Evolutionary conservation across 1,140 invertebrate genomes (phyloP).

Genomic region (Habropoda laboriosa): DNA sequence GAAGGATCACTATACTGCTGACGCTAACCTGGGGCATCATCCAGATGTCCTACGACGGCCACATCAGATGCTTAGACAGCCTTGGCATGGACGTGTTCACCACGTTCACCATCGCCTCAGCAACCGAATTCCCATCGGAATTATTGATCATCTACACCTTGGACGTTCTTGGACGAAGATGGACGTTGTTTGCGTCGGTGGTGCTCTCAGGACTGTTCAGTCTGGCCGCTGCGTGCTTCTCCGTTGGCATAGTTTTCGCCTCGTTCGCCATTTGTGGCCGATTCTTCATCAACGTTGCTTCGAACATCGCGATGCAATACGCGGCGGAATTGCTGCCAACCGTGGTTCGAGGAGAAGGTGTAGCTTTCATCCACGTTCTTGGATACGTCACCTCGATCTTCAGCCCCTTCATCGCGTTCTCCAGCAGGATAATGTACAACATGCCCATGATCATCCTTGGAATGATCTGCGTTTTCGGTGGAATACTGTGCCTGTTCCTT

Average conservation of each 20-base stretch:
- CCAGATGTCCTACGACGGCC: slow-evolving; percentile 74
- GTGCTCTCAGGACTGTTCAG: slow-evolving; percentile 55
- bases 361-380: slow-evolving; percentile 89
- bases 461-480: slow-evolving; percentile 85
- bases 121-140: slow-evolving; percentile 66
- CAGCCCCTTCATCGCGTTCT: slow-evolving; percentile 89
- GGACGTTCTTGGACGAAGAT: slow-evolving; percentile 59
- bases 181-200: slow-evolving; percentile 48
- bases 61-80: slow-evolving; percentile 74
- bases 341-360: slow-evolving; percentile 89
- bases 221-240: slow-evolving; percentile 37
- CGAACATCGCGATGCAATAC: slow-evolving; percentile 92
- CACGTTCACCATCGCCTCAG: slow-evolving; percentile 75
- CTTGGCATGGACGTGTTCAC: slow-evolving; percentile 77
- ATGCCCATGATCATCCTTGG: slow-evolving; percentile 89
- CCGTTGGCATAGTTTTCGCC: slow-evolving; percentile 81
- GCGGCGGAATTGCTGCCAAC: slow-evolving; percentile 91
- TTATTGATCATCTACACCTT: slow-evolving; percentile 52
- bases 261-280: slow-evolving; percentile 88
- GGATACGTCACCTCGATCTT: slow-evolving; percentile 89
- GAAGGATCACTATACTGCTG: slow-evolving; percentile 52
- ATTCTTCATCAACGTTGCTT: slow-evolving; percentile 90
- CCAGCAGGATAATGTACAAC: slow-evolving; percentile 85
- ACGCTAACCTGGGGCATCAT: slow-evolving; percentile 71
- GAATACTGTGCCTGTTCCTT: slow-evolving; percentile 86